Percentiles rank a stretch among this genome's conserved stretches.
Conservation (phyloP, 2,888 invertebrate genomes). For the Branchellion lobata region DNA sequence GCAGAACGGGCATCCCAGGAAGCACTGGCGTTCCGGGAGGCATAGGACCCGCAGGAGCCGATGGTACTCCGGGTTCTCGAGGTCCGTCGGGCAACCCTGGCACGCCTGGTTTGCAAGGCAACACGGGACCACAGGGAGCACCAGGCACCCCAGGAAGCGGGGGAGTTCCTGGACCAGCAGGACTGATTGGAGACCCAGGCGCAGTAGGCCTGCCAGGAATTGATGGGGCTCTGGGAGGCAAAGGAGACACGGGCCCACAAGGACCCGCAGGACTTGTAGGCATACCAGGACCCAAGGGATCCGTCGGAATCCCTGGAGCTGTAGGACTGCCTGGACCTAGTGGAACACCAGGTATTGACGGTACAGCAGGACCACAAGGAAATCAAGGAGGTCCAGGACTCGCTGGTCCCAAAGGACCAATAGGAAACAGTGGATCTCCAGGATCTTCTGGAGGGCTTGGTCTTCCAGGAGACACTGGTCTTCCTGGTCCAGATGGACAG, state of each 20-base stretch:
- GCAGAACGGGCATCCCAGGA: background rate
- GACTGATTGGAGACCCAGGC: slow-evolving; percentile 61
- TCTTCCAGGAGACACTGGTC: slow-evolving; percentile 40
- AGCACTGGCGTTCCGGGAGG: background rate
- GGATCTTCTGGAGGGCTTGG: slow-evolving; percentile 38
- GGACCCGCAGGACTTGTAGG: slow-evolving; percentile 19
- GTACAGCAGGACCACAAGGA: slow-evolving; percentile 42
- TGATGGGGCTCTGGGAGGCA: slow-evolving; percentile 35
- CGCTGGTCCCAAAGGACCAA: slow-evolving; percentile 13
- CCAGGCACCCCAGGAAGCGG: slow-evolving; percentile 38
- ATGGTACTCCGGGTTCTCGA: background rate
- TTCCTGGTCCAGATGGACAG: slow-evolving; percentile 38
- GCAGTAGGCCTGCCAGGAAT: slow-evolving; percentile 47
- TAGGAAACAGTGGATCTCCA: background rate
- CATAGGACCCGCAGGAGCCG: background rate
- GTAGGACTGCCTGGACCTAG: slow-evolving; percentile 17
- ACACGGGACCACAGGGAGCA: slow-evolving; percentile 30
- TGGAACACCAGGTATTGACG: slow-evolving; percentile 20
- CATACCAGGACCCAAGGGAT: slow-evolving; percentile 13
- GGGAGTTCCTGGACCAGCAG: slow-evolving; percentile 47
- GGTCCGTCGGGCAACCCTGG: slow-evolving; percentile 5
- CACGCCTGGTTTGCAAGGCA: background rate
- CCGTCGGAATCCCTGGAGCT: background rate
- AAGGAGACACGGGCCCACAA: background rate
- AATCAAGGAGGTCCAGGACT: slow-evolving; percentile 42